Conservation (phyloP, 2,888 invertebrate genomes). For the Stegophylla sp. region DNA sequence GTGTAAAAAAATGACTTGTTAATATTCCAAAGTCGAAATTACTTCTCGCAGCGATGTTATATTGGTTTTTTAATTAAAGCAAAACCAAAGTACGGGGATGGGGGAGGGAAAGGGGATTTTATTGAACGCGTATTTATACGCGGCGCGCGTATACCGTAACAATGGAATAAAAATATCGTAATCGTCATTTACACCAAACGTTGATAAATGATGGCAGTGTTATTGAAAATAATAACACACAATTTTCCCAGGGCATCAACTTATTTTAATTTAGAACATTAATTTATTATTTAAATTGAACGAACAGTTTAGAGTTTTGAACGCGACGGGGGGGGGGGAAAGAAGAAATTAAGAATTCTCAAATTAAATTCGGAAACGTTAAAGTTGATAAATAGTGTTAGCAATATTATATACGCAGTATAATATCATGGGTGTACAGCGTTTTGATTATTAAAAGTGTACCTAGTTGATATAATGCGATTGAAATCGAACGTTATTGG, state of each 20-base stretch:
- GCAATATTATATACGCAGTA: too few relatives aligned
- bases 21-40: neutral
- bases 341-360: too few relatives aligned
- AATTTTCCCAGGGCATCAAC: slow-evolving; percentile 6
- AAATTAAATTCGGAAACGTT: too few relatives aligned
- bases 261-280: slow-evolving; percentile 21
- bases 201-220: slow-evolving; percentile 16
- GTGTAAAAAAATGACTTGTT: neutral
- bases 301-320: neutral
- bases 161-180: neutral
- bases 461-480: too few relatives aligned
- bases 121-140: too few relatives aligned
- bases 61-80: slow-evolving; percentile 18
- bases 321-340: too few relatives aligned
- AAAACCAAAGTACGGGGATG: neutral
- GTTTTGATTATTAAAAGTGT: too few relatives aligned
- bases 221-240: slow-evolving; percentile 22
- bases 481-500: too few relatives aligned
- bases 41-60: neutral
- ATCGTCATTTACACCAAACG: slow-evolving; percentile 33
- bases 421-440: too few relatives aligned
- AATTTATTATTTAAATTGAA: slow-evolving; percentile 19
- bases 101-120: neutral
- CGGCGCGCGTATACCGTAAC: neutral
- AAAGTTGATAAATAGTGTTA: neutral